Conservation (phyloP, 2,888 invertebrate genomes). For the Keiferia lycopersicella region DNA sequence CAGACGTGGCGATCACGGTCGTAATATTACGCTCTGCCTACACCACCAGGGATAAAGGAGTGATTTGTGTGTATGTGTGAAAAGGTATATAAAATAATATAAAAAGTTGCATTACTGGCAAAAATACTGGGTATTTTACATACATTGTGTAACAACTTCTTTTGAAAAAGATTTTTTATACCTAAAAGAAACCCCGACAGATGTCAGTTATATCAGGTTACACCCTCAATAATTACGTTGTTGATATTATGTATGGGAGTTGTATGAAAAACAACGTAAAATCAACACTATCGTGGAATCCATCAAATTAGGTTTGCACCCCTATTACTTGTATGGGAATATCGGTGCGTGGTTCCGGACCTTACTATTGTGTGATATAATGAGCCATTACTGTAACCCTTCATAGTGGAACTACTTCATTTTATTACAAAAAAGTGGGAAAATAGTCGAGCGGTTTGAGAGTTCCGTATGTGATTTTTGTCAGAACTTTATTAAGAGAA, state of each 20-base stretch:
- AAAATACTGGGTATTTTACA: too few relatives aligned
- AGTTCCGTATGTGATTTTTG: background rate
- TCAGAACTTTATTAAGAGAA: background rate
- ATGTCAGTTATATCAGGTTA: conserved; percentile 20
- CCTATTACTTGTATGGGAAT: conserved; percentile 42
- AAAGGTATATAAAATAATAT: too few relatives aligned
- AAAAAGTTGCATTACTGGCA: conserved; percentile 30
- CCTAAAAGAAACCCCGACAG: background rate
- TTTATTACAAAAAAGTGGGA: conserved; percentile 34
- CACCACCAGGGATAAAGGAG: too few relatives aligned
- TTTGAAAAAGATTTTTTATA: background rate
- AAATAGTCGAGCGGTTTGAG: background rate
- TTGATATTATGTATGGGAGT: conserved; percentile 2
- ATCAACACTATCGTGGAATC: conserved; percentile 27
- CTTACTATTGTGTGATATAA: conserved; percentile 58
- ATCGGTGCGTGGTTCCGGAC: conserved; percentile 62
- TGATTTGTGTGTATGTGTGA: too few relatives aligned
- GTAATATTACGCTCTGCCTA: too few relatives aligned
- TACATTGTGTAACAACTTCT: too few relatives aligned
- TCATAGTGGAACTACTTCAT: conserved; percentile 47
- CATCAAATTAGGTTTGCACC: conserved; percentile 34
- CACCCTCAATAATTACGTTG: conserved; percentile 20
- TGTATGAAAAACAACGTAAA: conserved; percentile 24
- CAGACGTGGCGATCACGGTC: too few relatives aligned
- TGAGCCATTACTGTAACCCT: conserved; percentile 65